These are phyloP conservation scores for Drosophila leontia DNA, from an alignment of 1,140 invertebrate species.

Conservation along the genomic window DNA sequence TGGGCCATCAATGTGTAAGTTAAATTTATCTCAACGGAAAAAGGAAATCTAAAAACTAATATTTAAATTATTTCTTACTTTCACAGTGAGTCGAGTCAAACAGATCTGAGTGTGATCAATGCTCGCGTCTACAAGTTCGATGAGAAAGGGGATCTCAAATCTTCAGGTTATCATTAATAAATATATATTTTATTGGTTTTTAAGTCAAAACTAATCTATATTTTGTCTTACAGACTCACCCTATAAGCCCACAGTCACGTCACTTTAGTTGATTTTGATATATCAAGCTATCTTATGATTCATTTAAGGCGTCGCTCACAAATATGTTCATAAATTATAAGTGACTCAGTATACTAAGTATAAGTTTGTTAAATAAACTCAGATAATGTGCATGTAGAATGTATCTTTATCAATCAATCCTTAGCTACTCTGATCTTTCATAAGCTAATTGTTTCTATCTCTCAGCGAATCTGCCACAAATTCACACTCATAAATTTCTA, in stretches of 20 bases:
- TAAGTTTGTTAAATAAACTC: conserved; percentile 30
- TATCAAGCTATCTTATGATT: conserved; percentile 28
- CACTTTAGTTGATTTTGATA: conserved; percentile 48
- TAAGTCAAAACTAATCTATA: not conserved
- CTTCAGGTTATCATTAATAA: conserved; percentile 32
- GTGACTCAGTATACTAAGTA: conserved; percentile 6
- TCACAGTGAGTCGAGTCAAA: conserved; percentile 67
- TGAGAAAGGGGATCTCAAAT: conserved; percentile 70
- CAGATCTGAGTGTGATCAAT: conserved; percentile 71
- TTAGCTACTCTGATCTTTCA: not conserved
- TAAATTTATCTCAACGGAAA: not conserved
- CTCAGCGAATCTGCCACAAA: not conserved
- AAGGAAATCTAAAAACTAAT: too few species aligned
- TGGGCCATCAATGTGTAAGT: conserved; percentile 81
- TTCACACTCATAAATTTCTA: not conserved
- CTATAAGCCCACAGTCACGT: conserved; percentile 68
- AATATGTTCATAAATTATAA: conserved; percentile 11
- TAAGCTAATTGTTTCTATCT: not conserved
- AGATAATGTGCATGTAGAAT: not conserved
- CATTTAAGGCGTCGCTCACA: conserved; percentile 13
- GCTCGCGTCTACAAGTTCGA: conserved; percentile 75
- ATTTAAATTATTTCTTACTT: too few species aligned
- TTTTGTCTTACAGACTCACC: conserved; percentile 53
- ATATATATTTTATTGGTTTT: not conserved
- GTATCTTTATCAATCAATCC: not conserved